Percentiles rank a stretch among this genome's conserved stretches.
These are phyloP conservation scores for Lepidothrix coronata DNA, from an alignment of 2,113 vertebrate species.

Conservation along the genomic window DNA sequence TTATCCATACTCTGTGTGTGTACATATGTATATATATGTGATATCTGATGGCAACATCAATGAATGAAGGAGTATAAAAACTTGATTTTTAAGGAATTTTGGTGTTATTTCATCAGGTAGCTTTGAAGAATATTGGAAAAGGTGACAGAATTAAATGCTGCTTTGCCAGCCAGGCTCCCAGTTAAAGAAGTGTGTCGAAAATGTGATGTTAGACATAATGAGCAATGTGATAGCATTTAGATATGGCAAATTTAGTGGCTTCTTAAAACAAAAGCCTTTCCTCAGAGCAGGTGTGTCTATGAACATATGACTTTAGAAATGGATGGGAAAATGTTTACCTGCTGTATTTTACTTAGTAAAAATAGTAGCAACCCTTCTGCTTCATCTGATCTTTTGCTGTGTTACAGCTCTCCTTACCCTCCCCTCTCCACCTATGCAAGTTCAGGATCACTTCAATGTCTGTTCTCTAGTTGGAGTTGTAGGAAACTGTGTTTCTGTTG, in stretches of 20 bases:
- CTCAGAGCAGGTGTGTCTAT: not conserved
- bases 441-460: not conserved
- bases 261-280: not conserved
- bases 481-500: not conserved
- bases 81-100: not conserved
- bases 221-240: not conserved
- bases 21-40: not conserved
- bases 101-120: not conserved
- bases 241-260: not conserved
- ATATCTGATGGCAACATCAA: not conserved
- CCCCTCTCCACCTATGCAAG: not conserved
- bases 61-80: not conserved
- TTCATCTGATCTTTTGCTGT: not conserved
- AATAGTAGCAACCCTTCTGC: not conserved
- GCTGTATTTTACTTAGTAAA: not conserved
- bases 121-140: not conserved
- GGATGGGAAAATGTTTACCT: not conserved
- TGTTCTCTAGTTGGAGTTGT: not conserved
- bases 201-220: not conserved
- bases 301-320: not conserved
- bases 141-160: not conserved
- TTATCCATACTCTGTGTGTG: not conserved
- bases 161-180: not conserved
- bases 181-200: not conserved
- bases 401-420: not conserved